Base-by-base conservation (phyloP, 2,888 invertebrate genomes). In the Xestoiulus laeticollis region DNA sequence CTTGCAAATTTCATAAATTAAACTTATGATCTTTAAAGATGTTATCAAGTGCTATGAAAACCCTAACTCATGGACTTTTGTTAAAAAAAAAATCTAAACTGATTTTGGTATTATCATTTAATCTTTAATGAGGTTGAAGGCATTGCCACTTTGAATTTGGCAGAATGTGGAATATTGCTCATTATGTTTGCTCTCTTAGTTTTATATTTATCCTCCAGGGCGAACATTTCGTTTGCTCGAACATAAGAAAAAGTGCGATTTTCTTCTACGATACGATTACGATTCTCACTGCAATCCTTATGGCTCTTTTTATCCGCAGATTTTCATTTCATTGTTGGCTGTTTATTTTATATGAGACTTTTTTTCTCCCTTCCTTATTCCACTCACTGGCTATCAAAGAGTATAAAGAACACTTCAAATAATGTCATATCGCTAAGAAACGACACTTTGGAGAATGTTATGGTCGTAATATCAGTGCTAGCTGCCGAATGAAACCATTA, bases 381-480 rank as follows among this genome's bases (percentile, higher is more conserved):
- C 12, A n/a, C 68, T 68, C 8, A 26, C 26, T 68, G 68, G 68
- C 68, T 68, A 68, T 68, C 68, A 68, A 68, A 68, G 68, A 26
- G 68, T 26, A 68, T 68, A 12, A 68, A 26, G 68, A 26, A 68
- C 26, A 12, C 68, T 68, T 68, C 68, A 68, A 68, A 68, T 68
- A 68, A 68, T 68, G 68, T 68, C 68, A 68, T 68, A 68, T 68
- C 68, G 68, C 68, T 68, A 68, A 68, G 68, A 26, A 68, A 68
- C 68, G 68, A 68, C 68, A 68, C 68, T 68, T 68, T 68, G 68
- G 68, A 68, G 68, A 68, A 68, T 26, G 68, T 68, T 68, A 68
- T n/a, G 22, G 26, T 68, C 68, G 68, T 68, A 68, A 68, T 68
- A 68, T n/a, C 68, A n/a, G 68, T n/a, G 68, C 26, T 68, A 26